Conservation (phyloP, 2,888 invertebrate genomes). For the Dasypolia templi region DNA sequence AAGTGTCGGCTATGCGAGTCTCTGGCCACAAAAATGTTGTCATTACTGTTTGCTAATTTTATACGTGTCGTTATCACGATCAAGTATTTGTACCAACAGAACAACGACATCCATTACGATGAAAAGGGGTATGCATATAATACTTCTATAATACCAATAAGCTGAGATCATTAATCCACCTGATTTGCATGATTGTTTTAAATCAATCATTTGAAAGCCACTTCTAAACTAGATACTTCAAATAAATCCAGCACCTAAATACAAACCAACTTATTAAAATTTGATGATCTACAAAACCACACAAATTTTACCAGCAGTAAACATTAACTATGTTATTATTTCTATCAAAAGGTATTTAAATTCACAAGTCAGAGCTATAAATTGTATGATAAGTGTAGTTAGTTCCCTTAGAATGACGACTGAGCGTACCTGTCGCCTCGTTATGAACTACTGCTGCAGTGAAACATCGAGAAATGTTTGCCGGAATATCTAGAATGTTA, state of each 20-base stretch:
- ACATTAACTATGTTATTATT: slow-evolving; percentile 20
- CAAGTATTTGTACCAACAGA: background rate
- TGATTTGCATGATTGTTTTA: background rate
- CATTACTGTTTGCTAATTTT: background rate
- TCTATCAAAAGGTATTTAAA: slow-evolving; percentile 44
- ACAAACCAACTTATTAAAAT: background rate
- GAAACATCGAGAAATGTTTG: slow-evolving; percentile 33
- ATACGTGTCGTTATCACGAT: background rate
- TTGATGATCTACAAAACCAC: slow-evolving; percentile 6
- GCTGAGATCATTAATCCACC: background rate
- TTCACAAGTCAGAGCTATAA: slow-evolving; percentile 40
- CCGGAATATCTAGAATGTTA: background rate
- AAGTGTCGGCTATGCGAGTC: background rate
- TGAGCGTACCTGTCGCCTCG: slow-evolving; percentile 35
- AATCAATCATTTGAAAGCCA: background rate
- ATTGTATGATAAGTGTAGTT: slow-evolving; percentile 45
- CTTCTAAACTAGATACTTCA: background rate
- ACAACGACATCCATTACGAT: background rate
- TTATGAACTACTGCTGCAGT: slow-evolving; percentile 34
- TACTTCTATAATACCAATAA: background rate
- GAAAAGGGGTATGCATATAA: background rate
- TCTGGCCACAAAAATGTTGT: background rate
- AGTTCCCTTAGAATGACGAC: slow-evolving; percentile 44
- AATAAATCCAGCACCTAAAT: background rate
- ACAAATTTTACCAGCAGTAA: slow-evolving; percentile 14